A percentile compares a stretch with the other conserved stretches of the same genome.
Conservation (phyloP, 1,140 invertebrate genomes). For the Mercenaria mercenaria region DNA sequence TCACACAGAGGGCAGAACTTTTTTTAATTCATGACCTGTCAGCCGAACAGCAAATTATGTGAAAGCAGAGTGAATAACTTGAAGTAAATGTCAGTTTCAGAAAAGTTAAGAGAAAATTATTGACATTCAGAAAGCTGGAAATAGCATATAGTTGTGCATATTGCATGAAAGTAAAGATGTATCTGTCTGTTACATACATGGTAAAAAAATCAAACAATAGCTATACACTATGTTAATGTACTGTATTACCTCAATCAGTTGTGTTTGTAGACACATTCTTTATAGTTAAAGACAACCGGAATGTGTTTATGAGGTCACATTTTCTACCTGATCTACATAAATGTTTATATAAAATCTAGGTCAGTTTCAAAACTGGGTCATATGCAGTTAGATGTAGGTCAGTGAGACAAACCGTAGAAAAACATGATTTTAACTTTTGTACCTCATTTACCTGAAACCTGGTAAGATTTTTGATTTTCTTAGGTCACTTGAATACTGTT, state of each 20-base stretch:
- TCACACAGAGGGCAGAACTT: too few species aligned
- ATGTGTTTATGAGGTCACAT: not conserved
- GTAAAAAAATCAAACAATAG: not conserved
- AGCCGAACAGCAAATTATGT: not conserved
- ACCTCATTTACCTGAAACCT: too few species aligned
- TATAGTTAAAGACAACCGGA: not conserved
- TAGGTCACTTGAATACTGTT: too few species aligned
- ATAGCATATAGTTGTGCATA: not conserved
- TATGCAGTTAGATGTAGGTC: too few species aligned
- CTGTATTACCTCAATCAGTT: not conserved
- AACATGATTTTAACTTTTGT: too few species aligned
- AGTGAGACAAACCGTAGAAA: too few species aligned
- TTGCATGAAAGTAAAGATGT: slow-evolving; percentile 3
- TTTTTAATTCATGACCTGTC: too few species aligned
- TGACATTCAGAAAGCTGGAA: not conserved
- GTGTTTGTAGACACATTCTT: not conserved
- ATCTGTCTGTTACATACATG: not conserved
- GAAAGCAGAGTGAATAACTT: not conserved
- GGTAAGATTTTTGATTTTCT: too few species aligned
- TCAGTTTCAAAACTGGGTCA: too few species aligned
- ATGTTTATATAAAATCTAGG: too few species aligned
- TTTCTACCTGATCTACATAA: too few species aligned
- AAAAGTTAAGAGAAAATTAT: not conserved
- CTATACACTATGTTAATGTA: not conserved
- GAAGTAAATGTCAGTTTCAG: not conserved